A percentile compares a stretch with the other conserved stretches of the same genome.
Evolutionary conservation across 2,797 vertebrate species (phyloP).

Genomic region (Onychomys torridus): DNA sequence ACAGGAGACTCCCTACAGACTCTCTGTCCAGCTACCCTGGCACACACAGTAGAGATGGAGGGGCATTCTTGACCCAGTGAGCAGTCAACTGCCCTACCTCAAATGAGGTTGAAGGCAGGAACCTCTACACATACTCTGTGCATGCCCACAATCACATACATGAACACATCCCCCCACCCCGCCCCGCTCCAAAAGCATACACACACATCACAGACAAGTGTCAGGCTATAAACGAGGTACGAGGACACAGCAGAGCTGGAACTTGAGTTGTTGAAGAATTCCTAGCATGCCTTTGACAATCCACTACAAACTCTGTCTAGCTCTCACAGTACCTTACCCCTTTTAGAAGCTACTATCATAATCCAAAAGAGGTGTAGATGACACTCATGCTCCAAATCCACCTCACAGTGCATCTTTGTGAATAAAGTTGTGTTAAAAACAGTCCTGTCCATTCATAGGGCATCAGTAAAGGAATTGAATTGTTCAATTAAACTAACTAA

Average conservation of each 20-base stretch:
- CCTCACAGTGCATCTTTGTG: background rate
- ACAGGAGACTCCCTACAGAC: background rate
- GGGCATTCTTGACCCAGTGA: background rate
- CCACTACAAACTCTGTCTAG: background rate
- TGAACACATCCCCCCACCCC: background rate
- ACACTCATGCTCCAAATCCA: background rate
- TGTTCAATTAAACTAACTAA: background rate
- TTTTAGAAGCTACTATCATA: background rate
- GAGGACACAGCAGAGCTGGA: background rate
- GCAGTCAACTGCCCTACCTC: background rate
- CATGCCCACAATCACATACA: background rate
- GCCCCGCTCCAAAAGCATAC: too few relatives aligned
- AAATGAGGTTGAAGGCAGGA: too few relatives aligned
- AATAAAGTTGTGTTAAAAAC: slow-evolving; percentile 62
- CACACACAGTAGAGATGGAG: background rate
- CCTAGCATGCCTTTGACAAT: background rate
- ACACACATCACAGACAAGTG: background rate
- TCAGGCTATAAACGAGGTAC: background rate
- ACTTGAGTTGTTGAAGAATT: background rate
- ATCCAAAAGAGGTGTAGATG: background rate
- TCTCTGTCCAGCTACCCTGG: background rate
- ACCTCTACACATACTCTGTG: background rate
- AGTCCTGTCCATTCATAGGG: background rate
- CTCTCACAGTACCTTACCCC: background rate
- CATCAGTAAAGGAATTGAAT: background rate